Evolutionary conservation across 2,113 vertebrate genomes (phyloP).

Genomic region (Corapipo altera): DNA sequence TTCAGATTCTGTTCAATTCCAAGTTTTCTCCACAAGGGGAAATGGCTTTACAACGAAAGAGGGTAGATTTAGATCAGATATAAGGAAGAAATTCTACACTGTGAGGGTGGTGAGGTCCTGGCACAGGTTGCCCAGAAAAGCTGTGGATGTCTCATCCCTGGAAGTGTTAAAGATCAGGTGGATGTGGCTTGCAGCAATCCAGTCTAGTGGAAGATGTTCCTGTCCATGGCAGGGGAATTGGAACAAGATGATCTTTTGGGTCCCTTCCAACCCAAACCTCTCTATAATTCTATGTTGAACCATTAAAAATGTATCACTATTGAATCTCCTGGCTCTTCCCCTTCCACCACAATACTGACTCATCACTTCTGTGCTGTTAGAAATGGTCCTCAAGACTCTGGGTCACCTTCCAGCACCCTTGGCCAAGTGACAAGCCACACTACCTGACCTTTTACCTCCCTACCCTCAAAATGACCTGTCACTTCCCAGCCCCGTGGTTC

Average conservation of each 20-base stretch:
- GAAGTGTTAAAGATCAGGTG: accelerated
- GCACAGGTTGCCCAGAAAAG: background rate
- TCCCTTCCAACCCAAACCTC: background rate
- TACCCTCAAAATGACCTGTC: background rate
- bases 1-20: background rate
- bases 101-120: accelerated
- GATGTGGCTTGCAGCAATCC: accelerated
- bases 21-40: background rate
- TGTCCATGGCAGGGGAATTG: background rate
- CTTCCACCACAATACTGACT: background rate
- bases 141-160: background rate
- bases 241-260: background rate
- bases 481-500: background rate
- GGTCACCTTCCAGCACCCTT: background rate
- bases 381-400: background rate
- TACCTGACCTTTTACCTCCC: background rate
- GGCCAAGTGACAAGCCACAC: background rate
- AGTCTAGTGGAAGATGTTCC: background rate
- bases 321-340: background rate
- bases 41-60: background rate
- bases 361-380: background rate
- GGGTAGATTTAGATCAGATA: background rate
- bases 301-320: background rate
- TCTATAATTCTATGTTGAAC: background rate
- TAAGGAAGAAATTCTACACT: background rate